Percentiles rank a stretch among this genome's conserved stretches.
Evolutionary conservation across 2,113 vertebrate species (phyloP).

Genomic region (Pogona vitticeps): DNA sequence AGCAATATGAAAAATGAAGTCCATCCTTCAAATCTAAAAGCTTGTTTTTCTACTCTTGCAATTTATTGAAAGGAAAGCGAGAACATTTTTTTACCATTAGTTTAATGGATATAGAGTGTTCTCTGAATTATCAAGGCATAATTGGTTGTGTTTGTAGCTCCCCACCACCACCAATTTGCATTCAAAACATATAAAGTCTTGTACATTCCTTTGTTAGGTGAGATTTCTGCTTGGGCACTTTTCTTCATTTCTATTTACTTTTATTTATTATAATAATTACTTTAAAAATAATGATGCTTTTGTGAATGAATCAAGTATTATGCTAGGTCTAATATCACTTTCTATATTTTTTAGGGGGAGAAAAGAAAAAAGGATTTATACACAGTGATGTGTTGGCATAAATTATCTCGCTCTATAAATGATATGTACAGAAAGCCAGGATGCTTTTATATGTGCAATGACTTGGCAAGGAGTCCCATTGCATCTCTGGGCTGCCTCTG

Average conservation of each 20-base stretch:
- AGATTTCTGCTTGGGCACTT: conserved; percentile 53
- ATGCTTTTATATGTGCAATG: conserved; percentile 22
- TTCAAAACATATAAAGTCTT: conserved; percentile 39
- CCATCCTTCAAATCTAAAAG: conserved; percentile 36
- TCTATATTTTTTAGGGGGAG: conserved; percentile 48
- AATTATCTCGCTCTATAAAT: conserved; percentile 63
- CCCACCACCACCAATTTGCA: conserved; percentile 44
- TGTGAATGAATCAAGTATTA: conserved; percentile 64
- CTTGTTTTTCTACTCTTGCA: background rate
- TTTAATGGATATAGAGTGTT: conserved; percentile 51
- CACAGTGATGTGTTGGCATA: conserved; percentile 52
- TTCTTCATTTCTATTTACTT: conserved; percentile 57
- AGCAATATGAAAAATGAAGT: conserved; percentile 23
- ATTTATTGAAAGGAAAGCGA: conserved; percentile 51
- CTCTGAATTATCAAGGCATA: conserved; percentile 47
- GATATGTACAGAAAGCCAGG: conserved; percentile 19
- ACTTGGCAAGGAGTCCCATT: conserved; percentile 24
- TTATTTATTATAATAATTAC: conserved; percentile 64
- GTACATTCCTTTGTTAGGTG: conserved; percentile 41
- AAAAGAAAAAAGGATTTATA: conserved; percentile 28
- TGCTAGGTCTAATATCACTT: conserved; percentile 47
- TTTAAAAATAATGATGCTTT: conserved; percentile 52
- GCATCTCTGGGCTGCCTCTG: conserved; percentile 35
- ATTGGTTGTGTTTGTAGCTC: conserved; percentile 50
- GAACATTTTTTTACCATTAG: conserved; percentile 42